Percentiles rank a stretch among this genome's conserved stretches.
These are phyloP conservation scores for Yponomeuta sedellus DNA, from an alignment of 2,888 invertebrate genomes.

Conservation along the genomic window DNA sequence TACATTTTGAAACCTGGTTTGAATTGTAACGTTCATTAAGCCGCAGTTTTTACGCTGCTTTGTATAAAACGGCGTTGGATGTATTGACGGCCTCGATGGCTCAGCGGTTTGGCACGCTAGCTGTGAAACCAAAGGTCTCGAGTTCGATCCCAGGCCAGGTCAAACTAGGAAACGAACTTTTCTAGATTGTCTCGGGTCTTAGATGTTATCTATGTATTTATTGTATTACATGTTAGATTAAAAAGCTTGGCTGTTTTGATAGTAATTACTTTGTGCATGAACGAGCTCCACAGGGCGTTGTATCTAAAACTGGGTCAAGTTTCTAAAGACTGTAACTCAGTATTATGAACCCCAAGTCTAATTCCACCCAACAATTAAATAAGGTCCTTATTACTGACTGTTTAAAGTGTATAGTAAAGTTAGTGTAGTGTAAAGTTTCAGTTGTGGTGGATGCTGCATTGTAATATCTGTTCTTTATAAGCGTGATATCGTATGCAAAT, in stretches of 20 bases:
- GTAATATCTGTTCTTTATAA: background rate
- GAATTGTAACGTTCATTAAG: no score
- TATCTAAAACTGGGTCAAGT: slow-evolving; percentile 13
- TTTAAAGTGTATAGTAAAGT: background rate
- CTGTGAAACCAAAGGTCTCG: no score
- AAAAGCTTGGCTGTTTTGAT: background rate
- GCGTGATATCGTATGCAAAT: slow-evolving; percentile 7
- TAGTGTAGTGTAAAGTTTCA: background rate
- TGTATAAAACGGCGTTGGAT: no score
- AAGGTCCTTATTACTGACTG: background rate
- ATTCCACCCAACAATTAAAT: background rate
- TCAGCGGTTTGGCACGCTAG: no score
- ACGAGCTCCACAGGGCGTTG: background rate
- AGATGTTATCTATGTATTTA: no score
- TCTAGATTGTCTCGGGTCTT: no score
- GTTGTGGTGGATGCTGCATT: background rate
- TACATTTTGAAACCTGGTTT: no score
- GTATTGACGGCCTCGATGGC: no score
- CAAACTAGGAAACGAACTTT: no score
- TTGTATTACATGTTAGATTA: no score
- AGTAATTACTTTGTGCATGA: background rate
- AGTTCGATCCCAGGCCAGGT: no score
- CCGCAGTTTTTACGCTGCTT: no score
- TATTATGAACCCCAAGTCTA: background rate
- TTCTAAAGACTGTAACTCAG: slow-evolving; percentile 6